Evolutionary conservation across 2,113 vertebrate species (phyloP).

Genomic region (Galemys pyrenaicus): DNA sequence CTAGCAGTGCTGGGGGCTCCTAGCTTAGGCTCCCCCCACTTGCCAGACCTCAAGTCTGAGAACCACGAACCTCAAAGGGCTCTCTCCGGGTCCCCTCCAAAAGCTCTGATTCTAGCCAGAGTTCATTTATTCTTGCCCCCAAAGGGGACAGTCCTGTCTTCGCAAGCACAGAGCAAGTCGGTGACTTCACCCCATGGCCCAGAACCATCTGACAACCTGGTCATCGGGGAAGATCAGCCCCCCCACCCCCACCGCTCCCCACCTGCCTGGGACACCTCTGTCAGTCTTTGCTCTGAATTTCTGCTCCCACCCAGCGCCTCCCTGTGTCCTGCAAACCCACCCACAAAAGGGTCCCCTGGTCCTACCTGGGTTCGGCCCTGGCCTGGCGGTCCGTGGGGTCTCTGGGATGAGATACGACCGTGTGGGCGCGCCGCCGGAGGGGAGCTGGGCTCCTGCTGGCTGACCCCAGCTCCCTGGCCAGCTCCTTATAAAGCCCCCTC

Average conservation of each 20-base stretch:
- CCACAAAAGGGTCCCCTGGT: too few species aligned
- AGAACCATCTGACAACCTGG: background rate
- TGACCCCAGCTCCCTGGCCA: background rate
- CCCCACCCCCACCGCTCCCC: background rate
- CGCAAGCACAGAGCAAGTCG: background rate
- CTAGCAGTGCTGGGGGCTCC: background rate
- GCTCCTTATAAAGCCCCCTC: constrained; percentile 25
- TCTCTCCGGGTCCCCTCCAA: background rate
- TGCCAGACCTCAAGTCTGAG: background rate
- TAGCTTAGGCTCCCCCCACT: background rate
- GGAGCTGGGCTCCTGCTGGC: background rate
- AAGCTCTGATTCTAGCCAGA: background rate
- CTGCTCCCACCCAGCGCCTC: background rate
- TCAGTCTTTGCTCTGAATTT: background rate
- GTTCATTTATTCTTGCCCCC: background rate
- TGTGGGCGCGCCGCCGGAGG: background rate
- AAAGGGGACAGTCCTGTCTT: background rate
- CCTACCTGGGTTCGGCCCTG: constrained; percentile 53
- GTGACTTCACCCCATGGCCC: background rate
- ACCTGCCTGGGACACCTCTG: background rate
- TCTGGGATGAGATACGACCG: background rate
- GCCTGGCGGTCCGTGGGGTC: background rate
- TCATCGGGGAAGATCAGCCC: background rate
- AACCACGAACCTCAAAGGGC: background rate
- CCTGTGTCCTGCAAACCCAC: too few species aligned